phyloP scores from a whole-genome alignment of 2,888 invertebrate genomes.

The Meghimatium bilineatum region DNA sequence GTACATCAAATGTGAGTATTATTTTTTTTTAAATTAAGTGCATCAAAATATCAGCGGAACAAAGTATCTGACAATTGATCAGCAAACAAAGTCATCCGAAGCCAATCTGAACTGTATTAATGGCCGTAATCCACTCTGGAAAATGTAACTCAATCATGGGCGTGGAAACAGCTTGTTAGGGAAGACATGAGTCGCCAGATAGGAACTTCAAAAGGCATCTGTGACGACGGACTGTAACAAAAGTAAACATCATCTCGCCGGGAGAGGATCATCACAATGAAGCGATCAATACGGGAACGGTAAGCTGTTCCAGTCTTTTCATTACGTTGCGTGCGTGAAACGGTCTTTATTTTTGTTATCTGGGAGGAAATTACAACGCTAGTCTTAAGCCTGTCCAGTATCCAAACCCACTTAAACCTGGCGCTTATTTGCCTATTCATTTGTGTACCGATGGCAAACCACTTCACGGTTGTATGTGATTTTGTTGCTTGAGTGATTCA shows the following conservation, averaged over 20 bases:
- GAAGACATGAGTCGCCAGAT: too few species aligned
- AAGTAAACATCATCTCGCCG: constrained; percentile 19
- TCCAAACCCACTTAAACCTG: neutral
- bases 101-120: neutral
- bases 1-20: too few species aligned
- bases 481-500: constrained; percentile 30
- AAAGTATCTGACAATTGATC: neutral
- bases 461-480: neutral
- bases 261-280: neutral
- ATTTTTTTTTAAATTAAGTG: neutral
- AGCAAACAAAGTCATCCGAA: neutral
- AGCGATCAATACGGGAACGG: neutral
- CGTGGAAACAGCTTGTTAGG: constrained; percentile 41
- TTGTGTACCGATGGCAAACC: neutral
- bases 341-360: neutral
- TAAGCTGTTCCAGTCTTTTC: neutral
- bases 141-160: constrained; percentile 12
- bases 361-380: neutral
- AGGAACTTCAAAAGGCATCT: constrained; percentile 33
- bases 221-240: constrained; percentile 7
- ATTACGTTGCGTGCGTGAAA: neutral
- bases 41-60: neutral
- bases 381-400: neutral
- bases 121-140: constrained; percentile 1
- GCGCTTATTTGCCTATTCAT: constrained; percentile 32